phyloP scores from a whole-genome alignment of 2,113 vertebrate species.

The Acrocephalus arundinaceus region DNA sequence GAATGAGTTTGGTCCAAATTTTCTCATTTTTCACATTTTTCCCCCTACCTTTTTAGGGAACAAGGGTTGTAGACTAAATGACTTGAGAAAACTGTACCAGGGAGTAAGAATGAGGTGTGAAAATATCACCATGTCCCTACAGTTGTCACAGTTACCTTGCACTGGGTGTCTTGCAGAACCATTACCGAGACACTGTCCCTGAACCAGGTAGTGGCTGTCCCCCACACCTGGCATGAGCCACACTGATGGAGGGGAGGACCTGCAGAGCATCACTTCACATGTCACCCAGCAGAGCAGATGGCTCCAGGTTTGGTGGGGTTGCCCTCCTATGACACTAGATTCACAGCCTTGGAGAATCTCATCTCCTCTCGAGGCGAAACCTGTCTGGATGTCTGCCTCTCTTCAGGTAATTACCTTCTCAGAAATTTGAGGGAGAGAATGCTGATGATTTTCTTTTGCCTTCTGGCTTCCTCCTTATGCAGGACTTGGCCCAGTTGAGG shows the following conservation, averaged over 20 bases:
- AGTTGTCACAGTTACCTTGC: neutral
- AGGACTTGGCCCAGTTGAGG: neutral
- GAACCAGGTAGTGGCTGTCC: neutral
- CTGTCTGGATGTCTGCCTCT: neutral
- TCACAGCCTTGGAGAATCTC: neutral
- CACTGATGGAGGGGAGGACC: neutral
- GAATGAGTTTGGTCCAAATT: neutral
- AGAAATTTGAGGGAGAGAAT: neutral
- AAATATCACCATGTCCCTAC: neutral
- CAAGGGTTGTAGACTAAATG: neutral
- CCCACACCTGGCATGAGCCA: neutral
- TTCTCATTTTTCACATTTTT: neutral
- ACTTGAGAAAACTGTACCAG: neutral
- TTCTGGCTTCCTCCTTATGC: neutral
- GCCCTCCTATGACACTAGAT: neutral
- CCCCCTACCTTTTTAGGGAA: neutral
- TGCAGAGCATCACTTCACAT: neutral
- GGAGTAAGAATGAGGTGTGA: neutral
- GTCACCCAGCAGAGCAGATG: neutral
- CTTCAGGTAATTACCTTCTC: neutral
- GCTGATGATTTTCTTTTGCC: neutral
- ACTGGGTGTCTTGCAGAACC: neutral
- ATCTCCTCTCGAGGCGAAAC: neutral
- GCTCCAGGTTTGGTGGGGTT: neutral
- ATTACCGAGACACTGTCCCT: fast-evolving